Percentiles rank a stretch among this genome's conserved stretches.
phyloP scores from a whole-genome alignment of 2,113 vertebrate genomes.

The Miniopterus natalensis region DNA sequence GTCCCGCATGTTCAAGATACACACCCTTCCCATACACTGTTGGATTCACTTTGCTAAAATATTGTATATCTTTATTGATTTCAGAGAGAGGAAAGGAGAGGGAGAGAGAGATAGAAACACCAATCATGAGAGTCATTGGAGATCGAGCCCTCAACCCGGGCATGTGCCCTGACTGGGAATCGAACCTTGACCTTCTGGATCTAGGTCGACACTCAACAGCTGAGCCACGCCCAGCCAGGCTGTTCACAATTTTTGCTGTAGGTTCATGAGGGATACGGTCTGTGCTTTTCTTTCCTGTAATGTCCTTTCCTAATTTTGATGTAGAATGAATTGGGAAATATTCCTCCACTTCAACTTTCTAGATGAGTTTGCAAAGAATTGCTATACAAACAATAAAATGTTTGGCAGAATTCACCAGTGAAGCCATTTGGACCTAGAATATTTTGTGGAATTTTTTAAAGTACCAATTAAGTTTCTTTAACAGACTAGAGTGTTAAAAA shows the following conservation, averaged over 20 bases:
- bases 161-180: too few species aligned
- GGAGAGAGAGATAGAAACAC: too few species aligned
- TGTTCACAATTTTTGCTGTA: neutral
- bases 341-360: neutral
- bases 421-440: neutral
- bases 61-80: neutral
- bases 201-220: too few species aligned
- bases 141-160: too few species aligned
- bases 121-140: too few species aligned
- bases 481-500: neutral
- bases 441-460: slow-evolving; percentile 39
- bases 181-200: too few species aligned
- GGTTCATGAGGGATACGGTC: neutral
- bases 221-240: too few species aligned
- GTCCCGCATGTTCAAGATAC: neutral
- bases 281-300: neutral
- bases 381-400: neutral
- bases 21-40: neutral
- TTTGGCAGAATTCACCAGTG: neutral
- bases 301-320: neutral
- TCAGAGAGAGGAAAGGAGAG: too few species aligned
- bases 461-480: neutral
- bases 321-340: neutral
- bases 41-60: neutral
- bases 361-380: neutral